Evolutionary conservation across 2,797 vertebrate species (phyloP).

Genomic region (Sylvia borin): DNA sequence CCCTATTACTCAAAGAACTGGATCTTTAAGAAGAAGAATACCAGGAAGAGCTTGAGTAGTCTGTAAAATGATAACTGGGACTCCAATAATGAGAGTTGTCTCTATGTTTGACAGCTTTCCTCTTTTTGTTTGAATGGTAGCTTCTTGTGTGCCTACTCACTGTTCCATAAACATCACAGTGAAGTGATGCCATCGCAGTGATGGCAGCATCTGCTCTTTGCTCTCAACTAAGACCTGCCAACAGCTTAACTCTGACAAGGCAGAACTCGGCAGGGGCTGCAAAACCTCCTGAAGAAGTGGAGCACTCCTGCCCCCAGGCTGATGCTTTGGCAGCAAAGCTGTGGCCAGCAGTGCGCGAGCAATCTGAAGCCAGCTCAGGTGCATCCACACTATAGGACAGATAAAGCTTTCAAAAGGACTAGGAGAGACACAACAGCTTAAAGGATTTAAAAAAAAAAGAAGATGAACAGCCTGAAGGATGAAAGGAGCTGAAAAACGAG

Average conservation of each 20-base stretch:
- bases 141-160: background rate
- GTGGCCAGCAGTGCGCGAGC: accelerated
- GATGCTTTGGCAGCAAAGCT: background rate
- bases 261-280: background rate
- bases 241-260: background rate
- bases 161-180: background rate
- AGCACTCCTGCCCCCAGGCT: background rate
- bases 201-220: background rate
- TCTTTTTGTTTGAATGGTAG: background rate
- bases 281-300: background rate
- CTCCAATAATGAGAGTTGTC: background rate
- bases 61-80: background rate
- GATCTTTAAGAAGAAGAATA: background rate
- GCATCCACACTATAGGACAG: background rate
- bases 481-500: background rate
- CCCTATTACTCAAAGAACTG: background rate
- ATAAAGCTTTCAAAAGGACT: background rate
- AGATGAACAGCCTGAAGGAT: background rate
- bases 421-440: background rate
- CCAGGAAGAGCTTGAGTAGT: background rate
- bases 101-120: background rate
- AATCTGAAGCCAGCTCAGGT: background rate
- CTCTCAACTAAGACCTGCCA: background rate
- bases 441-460: background rate
- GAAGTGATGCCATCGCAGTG: background rate